A percentile compares a stretch with the other conserved stretches of the same genome.
phyloP scores from a whole-genome alignment of 2,113 vertebrate genomes.

The Plecotus auritus region DNA sequence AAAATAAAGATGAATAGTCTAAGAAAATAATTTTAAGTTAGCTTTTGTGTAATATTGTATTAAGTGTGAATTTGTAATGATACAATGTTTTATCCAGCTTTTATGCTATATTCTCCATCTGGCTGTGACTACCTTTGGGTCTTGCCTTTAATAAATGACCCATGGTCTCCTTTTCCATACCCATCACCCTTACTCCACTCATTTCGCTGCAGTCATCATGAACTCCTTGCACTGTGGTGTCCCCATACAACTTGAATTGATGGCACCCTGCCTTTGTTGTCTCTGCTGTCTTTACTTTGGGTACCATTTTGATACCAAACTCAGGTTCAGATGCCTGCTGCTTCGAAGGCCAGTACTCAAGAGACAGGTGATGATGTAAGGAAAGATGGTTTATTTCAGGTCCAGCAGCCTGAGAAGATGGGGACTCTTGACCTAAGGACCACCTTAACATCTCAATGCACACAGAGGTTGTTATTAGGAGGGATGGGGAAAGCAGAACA shows the following conservation, averaged over 20 bases:
- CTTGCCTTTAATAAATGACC: neutral
- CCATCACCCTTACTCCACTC: neutral
- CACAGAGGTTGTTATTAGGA: neutral
- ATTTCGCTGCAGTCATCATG: accelerated
- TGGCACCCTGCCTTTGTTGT: neutral
- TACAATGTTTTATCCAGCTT: neutral
- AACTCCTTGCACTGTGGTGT: too few relatives aligned
- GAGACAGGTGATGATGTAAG: neutral
- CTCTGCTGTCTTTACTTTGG: neutral
- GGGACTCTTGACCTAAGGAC: neutral
- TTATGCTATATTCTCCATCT: neutral
- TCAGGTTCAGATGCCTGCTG: neutral
- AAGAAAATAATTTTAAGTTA: neutral
- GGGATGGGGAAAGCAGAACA: neutral
- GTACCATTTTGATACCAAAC: neutral
- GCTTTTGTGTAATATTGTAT: neutral
- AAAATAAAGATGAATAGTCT: neutral
- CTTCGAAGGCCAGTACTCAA: neutral
- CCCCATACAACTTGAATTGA: neutral
- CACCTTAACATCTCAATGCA: neutral
- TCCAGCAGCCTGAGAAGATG: neutral
- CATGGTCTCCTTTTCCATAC: neutral
- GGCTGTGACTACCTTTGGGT: neutral
- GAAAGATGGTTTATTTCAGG: neutral
- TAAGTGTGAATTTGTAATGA: neutral